Conservation (phyloP, 2,797 vertebrate species). For the Sebastes flavidus region DNA sequence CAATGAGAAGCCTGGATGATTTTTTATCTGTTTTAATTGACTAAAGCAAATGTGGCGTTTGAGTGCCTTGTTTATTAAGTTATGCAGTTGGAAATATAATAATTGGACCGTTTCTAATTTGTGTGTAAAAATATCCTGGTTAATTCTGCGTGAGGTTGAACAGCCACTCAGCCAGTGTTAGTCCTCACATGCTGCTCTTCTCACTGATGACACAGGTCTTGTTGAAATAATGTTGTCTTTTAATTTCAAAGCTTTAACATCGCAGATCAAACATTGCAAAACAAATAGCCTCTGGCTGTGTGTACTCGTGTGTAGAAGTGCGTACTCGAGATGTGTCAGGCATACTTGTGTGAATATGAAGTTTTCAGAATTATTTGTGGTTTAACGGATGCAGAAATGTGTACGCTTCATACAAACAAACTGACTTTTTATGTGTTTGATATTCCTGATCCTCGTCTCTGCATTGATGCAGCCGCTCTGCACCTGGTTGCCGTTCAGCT, state of each 20-base stretch:
- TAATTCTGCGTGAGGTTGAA: conserved; percentile 21
- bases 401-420: background rate
- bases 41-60: conserved; percentile 7
- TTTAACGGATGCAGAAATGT: background rate
- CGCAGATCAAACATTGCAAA: conserved; percentile 59
- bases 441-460: conserved; percentile 34
- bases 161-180: conserved; percentile 28
- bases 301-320: background rate
- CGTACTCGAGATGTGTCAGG: background rate
- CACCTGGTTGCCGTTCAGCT: conserved; percentile 39
- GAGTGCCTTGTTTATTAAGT: conserved; percentile 9
- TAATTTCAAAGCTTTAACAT: conserved; percentile 55
- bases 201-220: conserved; percentile 51
- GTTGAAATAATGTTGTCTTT: conserved; percentile 58
- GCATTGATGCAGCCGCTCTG: conserved; percentile 57
- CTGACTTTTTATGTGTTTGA: conserved; percentile 9
- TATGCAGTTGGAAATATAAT: conserved; percentile 17
- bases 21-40: conserved; percentile 17
- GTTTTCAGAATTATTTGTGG: background rate
- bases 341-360: conserved; percentile 6
- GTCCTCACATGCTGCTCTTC: conserved; percentile 7
- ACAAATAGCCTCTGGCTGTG: conserved; percentile 47
- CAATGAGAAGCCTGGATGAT: conserved; percentile 13
- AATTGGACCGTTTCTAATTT: conserved; percentile 43
- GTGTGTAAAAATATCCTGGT: conserved; percentile 46